Conservation (phyloP, 2,113 vertebrate species). For the Pachyramphus minor region DNA sequence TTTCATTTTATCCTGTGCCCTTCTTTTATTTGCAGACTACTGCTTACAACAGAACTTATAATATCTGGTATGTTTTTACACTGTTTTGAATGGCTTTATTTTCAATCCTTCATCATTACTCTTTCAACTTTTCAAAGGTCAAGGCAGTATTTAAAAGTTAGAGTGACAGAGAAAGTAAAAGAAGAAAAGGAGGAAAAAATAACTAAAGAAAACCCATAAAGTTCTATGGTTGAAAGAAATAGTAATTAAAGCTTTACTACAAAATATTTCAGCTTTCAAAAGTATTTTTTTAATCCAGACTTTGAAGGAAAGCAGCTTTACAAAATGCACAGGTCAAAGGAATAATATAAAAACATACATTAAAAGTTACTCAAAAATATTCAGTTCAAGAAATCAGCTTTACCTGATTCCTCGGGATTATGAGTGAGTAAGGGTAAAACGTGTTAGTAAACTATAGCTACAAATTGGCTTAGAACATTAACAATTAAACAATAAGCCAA, state of each 20-base stretch:
- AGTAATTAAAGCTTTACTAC: neutral
- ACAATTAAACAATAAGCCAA: neutral
- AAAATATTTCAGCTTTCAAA: neutral
- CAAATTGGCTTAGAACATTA: neutral
- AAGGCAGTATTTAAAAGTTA: neutral
- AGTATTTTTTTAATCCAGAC: neutral
- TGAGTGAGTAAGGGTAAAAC: neutral
- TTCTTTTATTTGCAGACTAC: neutral
- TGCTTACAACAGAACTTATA: neutral
- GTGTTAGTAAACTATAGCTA: neutral
- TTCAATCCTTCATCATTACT: neutral
- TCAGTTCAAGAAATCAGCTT: neutral
- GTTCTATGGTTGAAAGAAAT: neutral
- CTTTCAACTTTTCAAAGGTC: neutral
- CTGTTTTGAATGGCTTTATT: neutral
- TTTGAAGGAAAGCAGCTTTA: neutral
- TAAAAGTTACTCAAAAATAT: neutral
- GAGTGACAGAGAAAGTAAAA: neutral
- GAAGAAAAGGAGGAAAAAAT: neutral
- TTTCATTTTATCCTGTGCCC: neutral
- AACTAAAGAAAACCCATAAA: neutral
- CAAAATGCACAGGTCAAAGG: neutral
- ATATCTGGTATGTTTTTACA: neutral
- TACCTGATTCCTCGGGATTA: neutral
- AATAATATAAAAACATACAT: neutral